Evolutionary conservation across 2,888 invertebrate genomes (phyloP).

Genomic region (Podotricha telesiphe): DNA sequence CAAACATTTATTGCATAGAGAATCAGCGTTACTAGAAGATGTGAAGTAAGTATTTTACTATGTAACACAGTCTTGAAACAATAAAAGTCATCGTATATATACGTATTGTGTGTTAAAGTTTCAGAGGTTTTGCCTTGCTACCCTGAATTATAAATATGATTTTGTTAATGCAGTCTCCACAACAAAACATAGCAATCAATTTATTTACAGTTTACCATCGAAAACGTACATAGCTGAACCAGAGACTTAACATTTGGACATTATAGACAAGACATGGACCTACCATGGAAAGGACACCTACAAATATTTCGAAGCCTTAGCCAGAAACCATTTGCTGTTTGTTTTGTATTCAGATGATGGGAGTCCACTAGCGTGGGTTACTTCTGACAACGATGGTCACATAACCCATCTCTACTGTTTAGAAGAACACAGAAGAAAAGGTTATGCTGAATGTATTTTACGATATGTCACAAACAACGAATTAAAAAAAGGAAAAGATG

Average conservation of each 20-base stretch:
- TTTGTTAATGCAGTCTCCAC: too few relatives aligned
- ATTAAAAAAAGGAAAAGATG: constrained; percentile 45
- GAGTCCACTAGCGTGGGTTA: constrained; percentile 56
- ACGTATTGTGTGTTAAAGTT: too few relatives aligned
- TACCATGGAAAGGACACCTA: constrained; percentile 43
- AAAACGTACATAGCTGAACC: constrained; percentile 48
- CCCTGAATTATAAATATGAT: too few relatives aligned
- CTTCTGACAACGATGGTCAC: constrained; percentile 56
- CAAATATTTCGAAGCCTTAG: constrained; percentile 46
- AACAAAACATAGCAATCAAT: too few relatives aligned
- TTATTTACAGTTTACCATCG: constrained; percentile 45
- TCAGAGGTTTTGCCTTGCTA: too few relatives aligned
- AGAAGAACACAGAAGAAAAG: constrained; percentile 57
- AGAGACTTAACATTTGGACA: constrained; percentile 44
- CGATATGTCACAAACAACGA: constrained; percentile 52
- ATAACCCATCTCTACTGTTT: constrained; percentile 60
- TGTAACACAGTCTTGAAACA: not conserved
- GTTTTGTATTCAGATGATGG: constrained; percentile 48
- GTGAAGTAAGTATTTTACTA: constrained; percentile 38
- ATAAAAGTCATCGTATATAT: too few relatives aligned
- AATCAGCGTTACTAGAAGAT: constrained; percentile 31
- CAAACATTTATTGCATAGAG: constrained; percentile 42
- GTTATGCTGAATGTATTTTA: constrained; percentile 57
- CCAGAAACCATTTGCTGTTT: constrained; percentile 46
- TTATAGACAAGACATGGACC: constrained; percentile 50